A percentile compares a stretch with the other conserved stretches of the same genome.
phyloP scores from a whole-genome alignment of 2,797 vertebrate species.

The Enteromius mattozi region DNA sequence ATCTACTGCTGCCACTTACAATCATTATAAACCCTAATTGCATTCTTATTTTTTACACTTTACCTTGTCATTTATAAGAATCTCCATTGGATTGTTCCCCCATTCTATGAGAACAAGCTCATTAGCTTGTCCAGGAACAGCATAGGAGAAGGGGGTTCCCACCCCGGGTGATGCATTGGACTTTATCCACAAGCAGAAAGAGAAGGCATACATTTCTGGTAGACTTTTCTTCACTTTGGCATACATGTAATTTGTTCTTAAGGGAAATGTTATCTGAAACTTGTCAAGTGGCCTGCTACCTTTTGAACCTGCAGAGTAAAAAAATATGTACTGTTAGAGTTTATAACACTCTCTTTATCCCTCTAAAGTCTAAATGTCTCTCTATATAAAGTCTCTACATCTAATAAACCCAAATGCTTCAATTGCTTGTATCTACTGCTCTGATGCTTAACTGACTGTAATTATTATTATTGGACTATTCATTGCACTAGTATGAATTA shows the following conservation, averaged over 20 bases:
- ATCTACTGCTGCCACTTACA: background rate
- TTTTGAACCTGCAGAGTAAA: slow-evolving; percentile 82
- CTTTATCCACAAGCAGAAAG: slow-evolving; percentile 95
- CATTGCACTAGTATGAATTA: slow-evolving; percentile 46
- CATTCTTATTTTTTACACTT: background rate
- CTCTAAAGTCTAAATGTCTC: background rate
- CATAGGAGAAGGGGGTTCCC: slow-evolving; percentile 95
- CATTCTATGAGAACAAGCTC: slow-evolving; percentile 96
- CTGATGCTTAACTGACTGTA: background rate
- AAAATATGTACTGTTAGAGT: background rate
- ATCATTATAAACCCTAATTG: background rate
- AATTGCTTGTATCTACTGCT: background rate
- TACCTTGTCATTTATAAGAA: slow-evolving; percentile 98
- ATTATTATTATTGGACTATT: background rate
- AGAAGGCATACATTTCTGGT: slow-evolving; percentile 98
- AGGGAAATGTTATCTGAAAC: slow-evolving; percentile 93
- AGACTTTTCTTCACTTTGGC: slow-evolving; percentile 93
- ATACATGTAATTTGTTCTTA: slow-evolving; percentile 98
- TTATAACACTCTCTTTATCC: background rate
- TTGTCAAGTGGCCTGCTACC: slow-evolving; percentile 87
- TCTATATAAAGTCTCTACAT: background rate
- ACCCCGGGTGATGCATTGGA: slow-evolving; percentile 92
- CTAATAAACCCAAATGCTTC: background rate
- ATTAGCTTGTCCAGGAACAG: slow-evolving; percentile 91
- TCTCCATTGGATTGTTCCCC: slow-evolving; percentile 99